Evolutionary conservation across 2,797 vertebrate species (phyloP).

Genomic region (Babyrousa celebensis): DNA sequence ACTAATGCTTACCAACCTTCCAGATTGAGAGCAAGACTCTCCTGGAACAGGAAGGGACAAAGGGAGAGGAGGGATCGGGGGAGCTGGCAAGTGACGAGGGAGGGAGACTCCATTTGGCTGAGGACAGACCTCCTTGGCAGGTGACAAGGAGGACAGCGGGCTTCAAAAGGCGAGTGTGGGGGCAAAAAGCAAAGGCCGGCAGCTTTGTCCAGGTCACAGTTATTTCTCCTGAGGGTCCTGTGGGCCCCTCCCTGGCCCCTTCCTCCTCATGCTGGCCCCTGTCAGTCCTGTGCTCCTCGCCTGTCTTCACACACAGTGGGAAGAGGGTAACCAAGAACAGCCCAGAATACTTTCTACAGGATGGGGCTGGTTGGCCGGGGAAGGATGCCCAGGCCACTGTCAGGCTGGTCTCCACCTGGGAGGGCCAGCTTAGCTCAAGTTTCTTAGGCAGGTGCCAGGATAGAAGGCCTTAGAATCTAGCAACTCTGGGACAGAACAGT

Average conservation of each 20-base stretch:
- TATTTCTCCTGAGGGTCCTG: background rate
- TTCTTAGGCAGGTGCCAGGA: slow-evolving; percentile 57
- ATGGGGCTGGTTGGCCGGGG: slow-evolving; percentile 11
- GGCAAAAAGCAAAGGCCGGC: slow-evolving; percentile 19
- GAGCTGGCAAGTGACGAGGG: slow-evolving; percentile 30
- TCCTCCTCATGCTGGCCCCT: background rate
- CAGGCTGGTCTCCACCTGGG: background rate
- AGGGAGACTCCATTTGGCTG: slow-evolving; percentile 6
- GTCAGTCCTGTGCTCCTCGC: background rate
- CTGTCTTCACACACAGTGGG: background rate
- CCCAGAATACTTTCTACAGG: background rate
- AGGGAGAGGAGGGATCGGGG: background rate
- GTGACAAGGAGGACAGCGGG: background rate
- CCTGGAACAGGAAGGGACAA: background rate
- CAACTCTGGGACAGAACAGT: slow-evolving; percentile 5
- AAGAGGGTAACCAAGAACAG: slow-evolving; percentile 5
- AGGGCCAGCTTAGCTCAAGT: background rate
- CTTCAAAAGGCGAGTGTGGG: slow-evolving; percentile 36
- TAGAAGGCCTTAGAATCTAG: slow-evolving; percentile 36
- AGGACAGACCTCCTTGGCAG: slow-evolving; percentile 17
- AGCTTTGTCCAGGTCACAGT: slow-evolving; percentile 22
- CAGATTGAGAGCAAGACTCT: slow-evolving; percentile 46
- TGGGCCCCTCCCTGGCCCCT: background rate
- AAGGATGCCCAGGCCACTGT: background rate
- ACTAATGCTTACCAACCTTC: slow-evolving; percentile 42